Evolutionary conservation across 2,113 vertebrate genomes (phyloP).

Genomic region (Brienomyrus longianalis): DNA sequence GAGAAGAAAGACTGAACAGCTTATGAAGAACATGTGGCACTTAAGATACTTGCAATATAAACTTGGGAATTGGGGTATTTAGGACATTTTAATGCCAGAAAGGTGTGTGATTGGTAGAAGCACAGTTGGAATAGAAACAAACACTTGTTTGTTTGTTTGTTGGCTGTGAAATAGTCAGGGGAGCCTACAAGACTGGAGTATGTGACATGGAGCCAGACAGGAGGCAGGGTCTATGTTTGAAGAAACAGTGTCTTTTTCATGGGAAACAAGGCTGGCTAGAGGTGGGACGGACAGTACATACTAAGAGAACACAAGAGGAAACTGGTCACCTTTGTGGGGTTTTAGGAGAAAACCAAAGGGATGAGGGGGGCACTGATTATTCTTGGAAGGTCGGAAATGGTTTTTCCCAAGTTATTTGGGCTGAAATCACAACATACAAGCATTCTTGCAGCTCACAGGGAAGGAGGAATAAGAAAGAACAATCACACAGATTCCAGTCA

Average conservation of each 20-base stretch:
- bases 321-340: neutral
- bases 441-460: neutral
- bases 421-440: neutral
- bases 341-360: neutral
- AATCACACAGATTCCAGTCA: neutral
- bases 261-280: neutral
- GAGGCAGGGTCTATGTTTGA: neutral
- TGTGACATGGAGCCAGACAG: neutral
- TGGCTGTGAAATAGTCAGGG: neutral
- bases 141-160: too few species aligned
- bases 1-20: neutral
- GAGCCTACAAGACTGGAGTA: neutral
- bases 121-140: neutral
- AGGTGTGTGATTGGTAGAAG: neutral
- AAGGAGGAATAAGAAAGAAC: neutral
- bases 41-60: neutral
- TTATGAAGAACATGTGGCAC: neutral
- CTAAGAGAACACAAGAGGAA: neutral
- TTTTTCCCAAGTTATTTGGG: neutral
- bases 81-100: neutral
- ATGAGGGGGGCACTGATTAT: neutral
- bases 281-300: neutral
- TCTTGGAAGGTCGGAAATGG: neutral
- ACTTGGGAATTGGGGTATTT: neutral
- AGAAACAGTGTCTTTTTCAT: neutral